These are phyloP conservation scores for Grantiella picta DNA, from an alignment of 2,113 vertebrate genomes.

Conservation along the genomic window DNA sequence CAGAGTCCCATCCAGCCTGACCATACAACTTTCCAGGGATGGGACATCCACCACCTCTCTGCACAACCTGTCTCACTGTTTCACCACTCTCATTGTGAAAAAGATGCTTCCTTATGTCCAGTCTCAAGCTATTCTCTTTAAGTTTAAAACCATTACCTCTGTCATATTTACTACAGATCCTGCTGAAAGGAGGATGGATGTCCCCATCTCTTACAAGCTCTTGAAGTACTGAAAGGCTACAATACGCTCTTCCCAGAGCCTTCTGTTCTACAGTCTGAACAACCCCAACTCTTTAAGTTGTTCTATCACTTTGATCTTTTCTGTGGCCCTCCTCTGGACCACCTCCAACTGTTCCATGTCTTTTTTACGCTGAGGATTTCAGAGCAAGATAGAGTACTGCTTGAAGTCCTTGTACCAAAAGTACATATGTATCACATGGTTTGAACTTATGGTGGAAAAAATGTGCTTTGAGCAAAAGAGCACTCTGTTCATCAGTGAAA, in stretches of 20 bases:
- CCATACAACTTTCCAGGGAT: background rate
- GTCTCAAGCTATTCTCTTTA: background rate
- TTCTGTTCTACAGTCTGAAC: background rate
- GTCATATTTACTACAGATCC: background rate
- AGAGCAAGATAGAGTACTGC: background rate
- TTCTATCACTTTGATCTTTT: background rate
- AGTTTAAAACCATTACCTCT: background rate
- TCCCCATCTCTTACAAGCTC: background rate
- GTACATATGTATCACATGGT: background rate
- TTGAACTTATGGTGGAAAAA: background rate
- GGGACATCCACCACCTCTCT: background rate
- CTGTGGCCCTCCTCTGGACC: background rate
- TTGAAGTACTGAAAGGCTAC: background rate
- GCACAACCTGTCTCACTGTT: background rate
- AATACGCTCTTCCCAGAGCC: background rate
- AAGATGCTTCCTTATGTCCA: background rate
- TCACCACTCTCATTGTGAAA: background rate
- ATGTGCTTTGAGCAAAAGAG: background rate
- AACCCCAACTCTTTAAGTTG: background rate
- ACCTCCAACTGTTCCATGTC: fast-evolving
- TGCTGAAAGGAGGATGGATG: background rate
- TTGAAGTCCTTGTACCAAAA: background rate
- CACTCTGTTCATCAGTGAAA: background rate
- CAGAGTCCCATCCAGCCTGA: background rate
- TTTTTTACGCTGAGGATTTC: background rate